These are phyloP conservation scores for Plebejus anna DNA, from an alignment of 2,888 invertebrate species.

Conservation along the genomic window DNA sequence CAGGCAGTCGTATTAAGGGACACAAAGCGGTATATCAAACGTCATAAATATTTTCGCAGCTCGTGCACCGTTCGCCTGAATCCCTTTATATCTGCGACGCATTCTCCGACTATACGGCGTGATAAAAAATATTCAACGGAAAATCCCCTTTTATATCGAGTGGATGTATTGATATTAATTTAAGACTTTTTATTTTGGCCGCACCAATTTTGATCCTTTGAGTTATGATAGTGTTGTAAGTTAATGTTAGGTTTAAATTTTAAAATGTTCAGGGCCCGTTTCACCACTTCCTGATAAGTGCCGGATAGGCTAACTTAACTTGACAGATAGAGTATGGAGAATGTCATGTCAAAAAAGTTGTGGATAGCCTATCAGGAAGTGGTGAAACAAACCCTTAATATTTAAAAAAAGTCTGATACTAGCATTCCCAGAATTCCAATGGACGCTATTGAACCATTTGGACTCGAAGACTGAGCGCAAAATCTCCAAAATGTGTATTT, in stretches of 20 bases:
- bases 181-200: not conserved
- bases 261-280: too few relatives aligned
- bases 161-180: not conserved
- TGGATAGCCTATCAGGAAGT: too few relatives aligned
- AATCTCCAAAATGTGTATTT: slow-evolving; percentile 73
- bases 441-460: slow-evolving; percentile 55
- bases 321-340: too few relatives aligned
- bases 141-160: not conserved
- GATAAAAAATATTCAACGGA: slow-evolving; percentile 38
- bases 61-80: slow-evolving; percentile 51
- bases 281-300: too few relatives aligned
- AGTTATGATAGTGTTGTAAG: too few relatives aligned
- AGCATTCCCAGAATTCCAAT: slow-evolving; percentile 1
- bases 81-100: slow-evolving; percentile 60
- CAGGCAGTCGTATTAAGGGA: slow-evolving; percentile 44
- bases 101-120: slow-evolving; percentile 48
- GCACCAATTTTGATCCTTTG: too few relatives aligned
- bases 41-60: slow-evolving; percentile 73
- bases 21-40: slow-evolving; percentile 71
- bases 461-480: slow-evolving; percentile 56
- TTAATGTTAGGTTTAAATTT: too few relatives aligned
- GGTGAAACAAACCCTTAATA: too few relatives aligned
- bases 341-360: too few relatives aligned
- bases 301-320: too few relatives aligned
- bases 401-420: not conserved